Evolutionary conservation across 2,888 invertebrate species (phyloP).

Genomic region (Neoaliturus tenellus): DNA sequence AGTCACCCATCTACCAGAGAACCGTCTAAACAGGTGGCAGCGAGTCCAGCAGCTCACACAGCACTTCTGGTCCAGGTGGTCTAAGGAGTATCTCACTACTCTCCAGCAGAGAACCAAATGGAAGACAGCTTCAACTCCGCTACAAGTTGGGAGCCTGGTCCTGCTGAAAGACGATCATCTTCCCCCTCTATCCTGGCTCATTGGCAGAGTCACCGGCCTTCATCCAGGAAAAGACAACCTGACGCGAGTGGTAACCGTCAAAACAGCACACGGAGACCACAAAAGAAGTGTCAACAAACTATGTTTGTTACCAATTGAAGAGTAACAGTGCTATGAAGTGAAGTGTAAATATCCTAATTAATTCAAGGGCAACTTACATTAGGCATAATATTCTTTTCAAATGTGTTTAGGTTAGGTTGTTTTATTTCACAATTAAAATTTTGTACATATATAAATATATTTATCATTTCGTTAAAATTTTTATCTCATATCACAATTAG

Average conservation of each 20-base stretch:
- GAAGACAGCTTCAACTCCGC: background rate
- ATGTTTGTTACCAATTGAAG: too few species aligned
- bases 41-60: conserved; percentile 58
- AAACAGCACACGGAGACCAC: background rate
- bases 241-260: background rate
- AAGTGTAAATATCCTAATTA: too few species aligned
- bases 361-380: too few species aligned
- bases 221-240: background rate
- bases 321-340: too few species aligned
- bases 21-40: conserved; percentile 61
- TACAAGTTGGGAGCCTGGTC: background rate
- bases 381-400: too few species aligned
- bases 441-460: too few species aligned
- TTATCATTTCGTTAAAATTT: too few species aligned
- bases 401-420: too few species aligned
- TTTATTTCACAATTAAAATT: too few species aligned
- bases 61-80: conserved; percentile 65
- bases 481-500: too few species aligned
- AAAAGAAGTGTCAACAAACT: too few species aligned
- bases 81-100: conserved; percentile 62
- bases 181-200: background rate
- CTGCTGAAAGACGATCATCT: background rate
- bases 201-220: background rate
- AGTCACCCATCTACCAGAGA: conserved; percentile 49
- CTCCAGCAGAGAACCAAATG: conserved; percentile 60